Base-by-base conservation (phyloP, 2,113 vertebrate species). In the Toxotes chatareus region DNA sequence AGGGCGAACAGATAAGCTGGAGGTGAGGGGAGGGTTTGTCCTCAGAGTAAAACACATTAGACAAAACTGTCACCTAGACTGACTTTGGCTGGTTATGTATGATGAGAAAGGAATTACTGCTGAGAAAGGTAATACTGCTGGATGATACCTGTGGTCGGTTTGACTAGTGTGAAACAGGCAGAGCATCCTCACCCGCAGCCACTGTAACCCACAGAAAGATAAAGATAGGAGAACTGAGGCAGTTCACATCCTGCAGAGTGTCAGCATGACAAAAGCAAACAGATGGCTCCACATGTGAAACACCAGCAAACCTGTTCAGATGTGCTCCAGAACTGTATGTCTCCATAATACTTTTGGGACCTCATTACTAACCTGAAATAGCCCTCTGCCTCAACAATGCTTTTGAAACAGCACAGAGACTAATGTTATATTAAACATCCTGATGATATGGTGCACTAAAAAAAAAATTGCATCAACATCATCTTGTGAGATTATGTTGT, bases 281-380 rank as follows among this genome's bases (percentile, higher is more conserved):
- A 57, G 47, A 83, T 62, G 65, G 63, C 55, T 76, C 21, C 68
- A 76, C 59, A 78, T 56, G 68, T 83, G 69, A 69, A 77, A 67
- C 72, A 85, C 36, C 56, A 46, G 76, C 49, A 55, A 56, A 71
- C 53, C 40, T 61, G 23, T 61, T 47, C 17, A 53, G 40, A 23
- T 62, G 19, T 57, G 10, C 3, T 9, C 60, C 31, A 49, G 67
- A 31, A 44, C 40, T 10, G 7, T 51, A 76, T 21, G 27, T 64
- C 61, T 78, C 77, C 3, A 6, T 32, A 57, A 85, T 40, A 71
- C 75, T 66, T 63, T 2, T 23, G 70, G 51, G 74, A 68, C 12
- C 59, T 73, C 57, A 55, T 82, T 76, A 66, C 27, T 51, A 72
- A 75, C 34, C 14, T 73, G 38, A 79, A 71, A 78, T 1, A n/a